These are phyloP conservation scores for Champsocephalus esox DNA, from an alignment of 2,797 vertebrate species.

Conservation along the genomic window DNA sequence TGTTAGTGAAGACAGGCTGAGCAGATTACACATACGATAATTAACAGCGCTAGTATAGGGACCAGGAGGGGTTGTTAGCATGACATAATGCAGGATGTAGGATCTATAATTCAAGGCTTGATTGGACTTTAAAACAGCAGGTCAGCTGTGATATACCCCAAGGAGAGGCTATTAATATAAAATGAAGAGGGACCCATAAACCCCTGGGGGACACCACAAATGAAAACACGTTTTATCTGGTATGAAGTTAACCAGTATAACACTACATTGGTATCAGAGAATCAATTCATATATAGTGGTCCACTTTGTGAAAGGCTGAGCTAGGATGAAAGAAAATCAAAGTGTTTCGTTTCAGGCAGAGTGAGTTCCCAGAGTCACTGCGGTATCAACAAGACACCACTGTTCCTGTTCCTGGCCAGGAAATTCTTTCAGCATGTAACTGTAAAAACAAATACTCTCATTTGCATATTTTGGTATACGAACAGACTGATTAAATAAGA, in stretches of 20 bases:
- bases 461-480: too few species aligned
- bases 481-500: too few species aligned
- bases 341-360: background rate
- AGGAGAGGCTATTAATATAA: slow-evolving; percentile 2
- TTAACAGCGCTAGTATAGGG: background rate
- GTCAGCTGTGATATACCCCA: slow-evolving; percentile 2
- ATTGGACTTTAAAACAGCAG: background rate
- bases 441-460: too few species aligned
- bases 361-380: too few species aligned
- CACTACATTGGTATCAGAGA: background rate
- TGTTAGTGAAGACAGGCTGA: background rate
- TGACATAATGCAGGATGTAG: background rate
- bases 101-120: background rate
- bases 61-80: background rate
- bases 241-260: background rate
- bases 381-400: too few species aligned
- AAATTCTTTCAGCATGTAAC: too few species aligned
- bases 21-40: background rate
- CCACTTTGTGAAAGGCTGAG: background rate
- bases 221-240: background rate
- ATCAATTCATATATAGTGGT: background rate
- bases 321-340: background rate
- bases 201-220: slow-evolving; percentile 3
- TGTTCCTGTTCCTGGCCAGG: too few species aligned
- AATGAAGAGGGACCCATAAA: slow-evolving; percentile 18